phyloP scores from a whole-genome alignment of 2,888 invertebrate genomes.

The Andrena praecox region DNA sequence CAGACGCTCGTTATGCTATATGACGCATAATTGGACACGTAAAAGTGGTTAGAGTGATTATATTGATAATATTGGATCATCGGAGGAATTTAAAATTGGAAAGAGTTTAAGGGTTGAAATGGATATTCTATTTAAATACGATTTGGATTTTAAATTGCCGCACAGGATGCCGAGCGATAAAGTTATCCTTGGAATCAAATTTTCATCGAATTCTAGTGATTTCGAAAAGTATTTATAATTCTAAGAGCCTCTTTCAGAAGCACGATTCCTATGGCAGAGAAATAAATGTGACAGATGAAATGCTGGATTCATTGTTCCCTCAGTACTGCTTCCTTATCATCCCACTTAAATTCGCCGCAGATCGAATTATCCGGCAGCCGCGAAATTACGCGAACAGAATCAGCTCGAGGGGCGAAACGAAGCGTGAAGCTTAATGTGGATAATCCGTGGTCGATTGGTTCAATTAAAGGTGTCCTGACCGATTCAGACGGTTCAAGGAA shows the following conservation, averaged over 20 bases:
- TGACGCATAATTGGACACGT: too few relatives aligned
- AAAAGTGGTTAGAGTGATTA: too few relatives aligned
- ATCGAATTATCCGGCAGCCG: constrained; percentile 68
- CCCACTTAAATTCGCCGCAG: constrained; percentile 51
- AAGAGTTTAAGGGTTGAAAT: too few relatives aligned
- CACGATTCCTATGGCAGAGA: neutral
- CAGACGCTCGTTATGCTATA: neutral
- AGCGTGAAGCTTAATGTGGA: constrained; percentile 77
- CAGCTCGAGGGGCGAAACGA: constrained; percentile 64
- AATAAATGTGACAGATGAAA: neutral
- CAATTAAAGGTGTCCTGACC: constrained; percentile 75
- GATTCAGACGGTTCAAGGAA: constrained; percentile 38
- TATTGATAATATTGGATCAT: too few relatives aligned
- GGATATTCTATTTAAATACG: too few relatives aligned
- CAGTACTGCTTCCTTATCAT: constrained; percentile 32
- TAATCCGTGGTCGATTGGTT: constrained; percentile 80
- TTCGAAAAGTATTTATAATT: neutral
- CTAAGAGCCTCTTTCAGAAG: neutral
- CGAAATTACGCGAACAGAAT: constrained; percentile 66
- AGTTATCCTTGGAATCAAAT: neutral
- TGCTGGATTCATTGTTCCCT: neutral
- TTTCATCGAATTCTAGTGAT: neutral
- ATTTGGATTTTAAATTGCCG: too few relatives aligned
- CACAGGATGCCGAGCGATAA: too few relatives aligned
- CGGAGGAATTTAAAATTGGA: neutral